These are phyloP conservation scores for Pithecia hirsuta DNA, from an alignment of 2,797 vertebrate genomes.

Conservation along the genomic window DNA sequence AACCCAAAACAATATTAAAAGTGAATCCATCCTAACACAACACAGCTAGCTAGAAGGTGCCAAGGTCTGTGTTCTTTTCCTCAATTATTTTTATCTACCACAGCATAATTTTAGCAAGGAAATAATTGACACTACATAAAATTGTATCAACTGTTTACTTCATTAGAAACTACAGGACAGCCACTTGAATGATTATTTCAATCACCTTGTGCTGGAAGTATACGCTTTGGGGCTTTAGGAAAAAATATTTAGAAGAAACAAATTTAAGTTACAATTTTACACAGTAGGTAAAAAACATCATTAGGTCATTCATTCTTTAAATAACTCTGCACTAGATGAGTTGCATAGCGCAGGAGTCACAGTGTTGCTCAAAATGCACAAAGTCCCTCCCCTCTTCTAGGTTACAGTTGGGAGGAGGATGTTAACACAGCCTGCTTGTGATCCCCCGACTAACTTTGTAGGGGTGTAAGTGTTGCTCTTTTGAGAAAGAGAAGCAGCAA, in stretches of 20 bases:
- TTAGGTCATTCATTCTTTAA: background rate
- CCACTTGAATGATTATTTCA: background rate
- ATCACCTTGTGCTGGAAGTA: background rate
- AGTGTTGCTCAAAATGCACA: background rate
- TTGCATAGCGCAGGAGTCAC: background rate
- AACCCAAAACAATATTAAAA: background rate
- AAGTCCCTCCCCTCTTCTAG: background rate
- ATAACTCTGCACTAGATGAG: background rate
- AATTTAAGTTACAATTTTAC: background rate
- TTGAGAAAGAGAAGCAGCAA: background rate
- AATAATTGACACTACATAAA: background rate
- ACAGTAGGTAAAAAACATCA: background rate
- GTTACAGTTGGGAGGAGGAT: background rate
- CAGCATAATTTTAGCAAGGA: background rate
- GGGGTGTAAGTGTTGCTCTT: background rate
- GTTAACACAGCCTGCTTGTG: background rate
- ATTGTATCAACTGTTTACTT: background rate
- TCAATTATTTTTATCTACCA: background rate
- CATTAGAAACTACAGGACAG: background rate
- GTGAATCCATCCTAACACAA: background rate
- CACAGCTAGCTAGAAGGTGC: background rate
- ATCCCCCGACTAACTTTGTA: background rate
- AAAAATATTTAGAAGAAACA: background rate
- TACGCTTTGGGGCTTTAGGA: background rate
- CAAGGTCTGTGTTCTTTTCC: background rate